phyloP scores from a whole-genome alignment of 2,113 vertebrate species.

The Willisornis vidua region DNA sequence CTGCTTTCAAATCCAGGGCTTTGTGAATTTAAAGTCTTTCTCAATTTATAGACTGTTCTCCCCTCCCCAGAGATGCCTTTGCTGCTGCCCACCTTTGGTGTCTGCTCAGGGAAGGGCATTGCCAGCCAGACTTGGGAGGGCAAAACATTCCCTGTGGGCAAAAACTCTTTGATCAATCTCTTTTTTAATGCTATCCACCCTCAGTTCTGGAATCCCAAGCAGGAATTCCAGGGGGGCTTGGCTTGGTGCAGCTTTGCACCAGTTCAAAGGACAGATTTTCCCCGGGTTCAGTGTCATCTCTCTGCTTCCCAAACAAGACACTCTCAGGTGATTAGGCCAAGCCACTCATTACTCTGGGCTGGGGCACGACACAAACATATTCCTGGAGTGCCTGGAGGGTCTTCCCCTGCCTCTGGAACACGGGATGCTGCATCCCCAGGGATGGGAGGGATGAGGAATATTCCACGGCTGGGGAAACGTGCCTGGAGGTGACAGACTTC shows the following conservation, averaged over 20 bases:
- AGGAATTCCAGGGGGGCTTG: accelerated
- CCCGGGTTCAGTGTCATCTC: background rate
- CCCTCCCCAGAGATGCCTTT: background rate
- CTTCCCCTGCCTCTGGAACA: background rate
- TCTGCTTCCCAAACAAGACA: background rate
- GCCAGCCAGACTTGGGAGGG: background rate
- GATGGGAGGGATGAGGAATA: background rate
- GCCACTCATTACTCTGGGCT: background rate
- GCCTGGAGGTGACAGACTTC: slow-evolving; percentile 12
- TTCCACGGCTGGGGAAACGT: background rate
- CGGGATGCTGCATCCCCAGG: background rate
- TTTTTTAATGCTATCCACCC: background rate
- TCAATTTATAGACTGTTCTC: accelerated
- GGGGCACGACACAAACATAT: accelerated
- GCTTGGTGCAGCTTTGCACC: background rate
- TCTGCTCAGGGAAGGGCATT: accelerated
- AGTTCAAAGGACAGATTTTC: too few relatives aligned
- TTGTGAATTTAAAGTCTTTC: too few relatives aligned
- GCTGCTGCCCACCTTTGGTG: background rate
- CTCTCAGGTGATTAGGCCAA: background rate
- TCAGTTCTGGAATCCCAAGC: background rate
- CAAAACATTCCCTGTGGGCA: accelerated
- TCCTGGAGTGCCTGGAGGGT: background rate
- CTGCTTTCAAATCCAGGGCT: background rate
- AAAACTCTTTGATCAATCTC: accelerated